A percentile compares a stretch with the other conserved stretches of the same genome.
Conservation (phyloP, 2,797 vertebrate genomes). For the Myoxocephalus aenaeus region DNA sequence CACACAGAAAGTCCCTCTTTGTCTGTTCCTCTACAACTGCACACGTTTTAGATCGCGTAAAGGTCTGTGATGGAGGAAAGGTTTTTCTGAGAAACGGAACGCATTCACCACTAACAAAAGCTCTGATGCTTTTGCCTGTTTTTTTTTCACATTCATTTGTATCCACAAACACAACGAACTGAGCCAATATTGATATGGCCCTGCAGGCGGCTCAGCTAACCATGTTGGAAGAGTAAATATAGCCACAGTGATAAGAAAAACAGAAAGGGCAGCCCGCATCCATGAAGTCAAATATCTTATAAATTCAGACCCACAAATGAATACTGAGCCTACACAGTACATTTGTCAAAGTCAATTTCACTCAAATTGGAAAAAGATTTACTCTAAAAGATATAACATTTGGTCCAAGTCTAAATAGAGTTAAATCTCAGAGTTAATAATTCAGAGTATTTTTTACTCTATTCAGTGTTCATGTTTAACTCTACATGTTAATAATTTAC, state of each 20-base stretch:
- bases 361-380: too few species aligned
- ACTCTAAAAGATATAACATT: too few species aligned
- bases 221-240: slow-evolving; percentile 78
- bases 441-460: too few species aligned
- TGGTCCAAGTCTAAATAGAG: too few species aligned
- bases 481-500: too few species aligned
- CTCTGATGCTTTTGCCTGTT: slow-evolving; percentile 41
- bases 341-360: too few species aligned
- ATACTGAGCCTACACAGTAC: background rate
- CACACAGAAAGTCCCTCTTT: background rate
- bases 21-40: slow-evolving; percentile 12
- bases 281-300: slow-evolving; percentile 25
- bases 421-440: too few species aligned
- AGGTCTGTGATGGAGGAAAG: slow-evolving; percentile 14
- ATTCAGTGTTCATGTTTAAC: too few species aligned
- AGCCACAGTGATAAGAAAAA: slow-evolving; percentile 66
- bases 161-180: slow-evolving; percentile 72
- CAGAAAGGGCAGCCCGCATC: slow-evolving; percentile 44
- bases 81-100: slow-evolving; percentile 37
- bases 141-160: slow-evolving; percentile 69
- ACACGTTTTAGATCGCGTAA: background rate
- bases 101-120: slow-evolving; percentile 35
- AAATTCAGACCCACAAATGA: slow-evolving; percentile 8
- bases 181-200: slow-evolving; percentile 82
- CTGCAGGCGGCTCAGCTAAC: slow-evolving; percentile 66